Base-by-base conservation (phyloP, 2,113 vertebrate genomes). In the Coptodon bakossiorum region DNA sequence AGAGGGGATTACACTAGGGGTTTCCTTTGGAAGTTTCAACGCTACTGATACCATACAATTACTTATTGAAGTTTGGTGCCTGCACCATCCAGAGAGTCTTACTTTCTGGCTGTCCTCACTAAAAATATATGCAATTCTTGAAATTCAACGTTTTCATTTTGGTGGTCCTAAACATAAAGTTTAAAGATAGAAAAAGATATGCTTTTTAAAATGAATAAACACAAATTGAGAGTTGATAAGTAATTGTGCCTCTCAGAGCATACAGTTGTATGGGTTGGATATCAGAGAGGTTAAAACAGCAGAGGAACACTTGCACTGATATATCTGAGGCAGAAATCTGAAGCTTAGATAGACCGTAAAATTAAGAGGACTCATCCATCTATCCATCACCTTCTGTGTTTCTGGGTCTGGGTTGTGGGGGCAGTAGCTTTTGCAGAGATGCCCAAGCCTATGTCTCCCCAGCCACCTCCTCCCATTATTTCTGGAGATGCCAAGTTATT, bases 51-150 rank as follows among this genome's bases (percentile, higher is more conserved):
- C 9, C 22, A 73, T 27, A 29, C 14, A 73, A 45, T 48, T 45
- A 27, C 22, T 45, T 11, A 48, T 45, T 45, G 24, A 48, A 73
- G 22, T 73, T 48, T 27, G 40, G 68, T 48, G 40, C 14, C 40
- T 73, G 68, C 68, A 48, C 27, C 66, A 71, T 48, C 17, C 9
- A 8, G 16, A 50, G 27, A 31, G 45, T 78, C 43, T 31, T 76
- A 11, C 24, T 19, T 50, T 78, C 27, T 50, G 71, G 3, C 24
- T 78, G 12, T 76, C 24, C 24, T 31, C 71, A 29, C 16, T 50
- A 76, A 76, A 76, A 78, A 50, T 68, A 50, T 68, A 68, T 22
- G 16, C 4, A 50, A 31, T 31, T 78, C 71, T 31, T 78, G 45
- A 50, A 78, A 50, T 50, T 50, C 3, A 50, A 29, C 43, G 19